Conservation (phyloP, 2,113 vertebrate genomes). For the Protomyctophum bolini region DNA sequence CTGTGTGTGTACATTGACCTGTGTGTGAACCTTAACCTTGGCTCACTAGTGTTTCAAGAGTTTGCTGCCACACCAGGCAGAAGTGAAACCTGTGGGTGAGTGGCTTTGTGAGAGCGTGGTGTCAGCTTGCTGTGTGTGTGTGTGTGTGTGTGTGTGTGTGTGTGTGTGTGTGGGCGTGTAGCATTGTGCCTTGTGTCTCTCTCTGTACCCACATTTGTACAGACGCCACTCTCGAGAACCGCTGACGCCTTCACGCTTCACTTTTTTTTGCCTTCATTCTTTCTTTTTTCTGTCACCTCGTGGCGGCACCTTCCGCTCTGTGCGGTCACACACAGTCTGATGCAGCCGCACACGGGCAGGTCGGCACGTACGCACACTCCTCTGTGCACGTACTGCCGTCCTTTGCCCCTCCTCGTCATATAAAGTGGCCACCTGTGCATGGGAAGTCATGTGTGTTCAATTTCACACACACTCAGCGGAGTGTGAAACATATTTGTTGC, state of each 20-base stretch:
- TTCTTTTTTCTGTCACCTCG: conserved; percentile 54
- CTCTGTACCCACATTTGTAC: conserved; percentile 63
- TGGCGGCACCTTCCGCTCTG: conserved; percentile 54
- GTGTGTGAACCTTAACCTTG: conserved; percentile 72
- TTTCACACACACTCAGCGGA: conserved; percentile 40
- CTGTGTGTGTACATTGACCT: conserved; percentile 62
- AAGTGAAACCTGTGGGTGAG: conserved; percentile 83
- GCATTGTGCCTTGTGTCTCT: no score
- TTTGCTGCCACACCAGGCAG: conserved; percentile 78
- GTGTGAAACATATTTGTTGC: not conserved
- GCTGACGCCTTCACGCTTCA: conserved; percentile 66
- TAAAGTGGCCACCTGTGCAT: conserved; percentile 32
- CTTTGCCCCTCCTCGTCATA: conserved; percentile 47
- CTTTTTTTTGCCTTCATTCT: conserved; percentile 55
- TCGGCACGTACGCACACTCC: conserved; percentile 70
- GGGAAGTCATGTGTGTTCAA: conserved; percentile 45
- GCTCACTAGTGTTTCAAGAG: conserved; percentile 69
- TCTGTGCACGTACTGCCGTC: conserved; percentile 55
- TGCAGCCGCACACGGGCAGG: conserved; percentile 56
- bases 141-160: not conserved
- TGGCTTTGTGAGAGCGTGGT: conserved; percentile 66
- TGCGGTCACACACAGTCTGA: conserved; percentile 61
- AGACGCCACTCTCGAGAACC: conserved; percentile 57
- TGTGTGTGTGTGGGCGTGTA: conserved; percentile 22
- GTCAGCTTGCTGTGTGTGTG: conserved; percentile 62